Evolutionary conservation across 1,140 invertebrate genomes (phyloP).

Genomic region (Drosophila pseudoananassae): DNA sequence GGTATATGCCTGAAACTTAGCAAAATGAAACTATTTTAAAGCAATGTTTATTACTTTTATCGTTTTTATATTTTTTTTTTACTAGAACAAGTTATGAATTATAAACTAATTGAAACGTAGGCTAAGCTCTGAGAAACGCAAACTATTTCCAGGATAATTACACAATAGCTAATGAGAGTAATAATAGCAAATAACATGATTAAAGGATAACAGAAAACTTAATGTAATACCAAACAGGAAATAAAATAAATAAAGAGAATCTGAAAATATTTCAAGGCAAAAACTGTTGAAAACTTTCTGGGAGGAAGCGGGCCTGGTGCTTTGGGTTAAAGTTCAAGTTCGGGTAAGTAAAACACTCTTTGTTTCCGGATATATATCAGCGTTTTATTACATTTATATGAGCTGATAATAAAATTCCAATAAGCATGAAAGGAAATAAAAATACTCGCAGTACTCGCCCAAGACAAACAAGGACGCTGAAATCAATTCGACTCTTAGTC

Average conservation of each 20-base stretch:
- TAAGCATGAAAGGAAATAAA: slow-evolving; percentile 77
- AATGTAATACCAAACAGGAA: slow-evolving; percentile 22
- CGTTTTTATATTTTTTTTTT: slow-evolving; percentile 55
- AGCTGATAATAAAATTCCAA: slow-evolving; percentile 81
- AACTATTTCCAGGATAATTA: slow-evolving; percentile 50
- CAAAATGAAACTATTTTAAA: slow-evolving; percentile 65
- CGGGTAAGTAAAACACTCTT: slow-evolving; percentile 23
- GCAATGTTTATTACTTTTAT: slow-evolving; percentile 47
- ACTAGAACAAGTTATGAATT: slow-evolving; percentile 51
- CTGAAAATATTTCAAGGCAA: slow-evolving; percentile 75
- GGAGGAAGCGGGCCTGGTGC: neutral
- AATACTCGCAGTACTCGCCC: slow-evolving; percentile 54
- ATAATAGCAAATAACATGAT: slow-evolving; percentile 29
- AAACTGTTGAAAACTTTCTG: slow-evolving; percentile 34
- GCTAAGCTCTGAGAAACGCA: slow-evolving; percentile 40
- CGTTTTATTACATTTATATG: slow-evolving; percentile 78
- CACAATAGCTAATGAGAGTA: slow-evolving; percentile 34
- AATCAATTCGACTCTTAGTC: slow-evolving; percentile 56
- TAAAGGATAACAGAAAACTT: neutral
- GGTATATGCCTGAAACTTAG: slow-evolving; percentile 9
- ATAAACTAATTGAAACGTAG: slow-evolving; percentile 39
- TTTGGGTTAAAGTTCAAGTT: no score
- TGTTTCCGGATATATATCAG: slow-evolving; percentile 27
- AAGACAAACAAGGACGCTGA: slow-evolving; percentile 53
- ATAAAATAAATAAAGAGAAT: slow-evolving; percentile 65